Evolutionary conservation across 1,140 invertebrate species (phyloP), one percentile per base, ranked within the genome.

Genomic region (Luehdorfia chinensis): DNA sequence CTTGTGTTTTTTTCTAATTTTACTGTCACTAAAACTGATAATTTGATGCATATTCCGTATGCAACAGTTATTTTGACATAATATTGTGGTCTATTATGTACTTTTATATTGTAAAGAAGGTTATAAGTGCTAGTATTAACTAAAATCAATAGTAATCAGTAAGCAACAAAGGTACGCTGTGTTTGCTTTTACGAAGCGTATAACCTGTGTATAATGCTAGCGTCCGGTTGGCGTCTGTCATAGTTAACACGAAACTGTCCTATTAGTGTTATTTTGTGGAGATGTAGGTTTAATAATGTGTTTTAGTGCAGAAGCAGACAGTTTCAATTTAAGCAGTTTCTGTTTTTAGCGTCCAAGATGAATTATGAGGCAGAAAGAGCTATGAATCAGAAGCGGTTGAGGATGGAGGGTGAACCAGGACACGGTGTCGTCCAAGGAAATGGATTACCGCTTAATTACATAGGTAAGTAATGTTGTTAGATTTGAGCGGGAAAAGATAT

Each of bases 201-300:
- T 87, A 87, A 87, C 85, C 84, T 87, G 80, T 87, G 81, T 84
- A 79, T 85, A 77, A 70, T 81, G 66, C 70, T 83, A 71, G 85
- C 85, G 85, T 87, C 85, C 85, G 79, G 77, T 81, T 84, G 75
- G 84, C 84, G 85, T 85, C 84, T 75, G 76, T 84, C 83, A 84
- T 60, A 78, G 65, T 73, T 71, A 74, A 62, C 70, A 55, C 68
- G 59, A 71, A 69, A 72, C 63, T 70, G 54, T 64, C 48, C 53
- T 68, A 58, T 69, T 62, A 56, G 58, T 57, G 53, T 43, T 70
- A 63, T 67, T 73, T 66, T 47, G 55, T 66, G 55, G 45, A 45
- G 59, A 56, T 56, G 51, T 50, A 47, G 36, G 50, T 45, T 54
- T 60, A 50, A 43, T 62, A 64, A 69, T 64, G 69, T 62, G 41